These are phyloP conservation scores for Vidua macroura DNA, from an alignment of 2,113 vertebrate species.

Conservation along the genomic window DNA sequence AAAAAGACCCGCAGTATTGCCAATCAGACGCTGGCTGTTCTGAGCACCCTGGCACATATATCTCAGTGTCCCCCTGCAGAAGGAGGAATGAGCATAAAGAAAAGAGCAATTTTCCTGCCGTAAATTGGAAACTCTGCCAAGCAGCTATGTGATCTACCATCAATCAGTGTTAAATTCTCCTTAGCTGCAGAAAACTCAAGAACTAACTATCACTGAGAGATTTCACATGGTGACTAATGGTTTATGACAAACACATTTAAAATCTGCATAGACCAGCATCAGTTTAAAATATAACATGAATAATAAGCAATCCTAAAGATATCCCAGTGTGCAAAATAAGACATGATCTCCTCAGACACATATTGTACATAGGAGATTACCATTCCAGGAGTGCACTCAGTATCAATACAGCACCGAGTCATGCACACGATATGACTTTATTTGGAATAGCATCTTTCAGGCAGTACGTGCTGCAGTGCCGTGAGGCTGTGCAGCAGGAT, in stretches of 20 bases:
- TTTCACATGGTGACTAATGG: constrained; percentile 88
- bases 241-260: constrained; percentile 87
- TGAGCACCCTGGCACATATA: constrained; percentile 67
- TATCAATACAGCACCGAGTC: constrained; percentile 61
- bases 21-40: constrained; percentile 60
- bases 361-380: constrained; percentile 67
- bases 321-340: constrained; percentile 67
- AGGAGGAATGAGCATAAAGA: constrained; percentile 83
- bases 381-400: constrained; percentile 57
- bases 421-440: constrained; percentile 37
- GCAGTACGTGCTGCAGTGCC: background rate
- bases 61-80: constrained; percentile 72
- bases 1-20: constrained; percentile 69
- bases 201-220: constrained; percentile 85
- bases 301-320: constrained; percentile 72
- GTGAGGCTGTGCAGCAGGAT: background rate
- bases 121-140: constrained; percentile 94
- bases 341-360: constrained; percentile 71
- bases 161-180: constrained; percentile 89
- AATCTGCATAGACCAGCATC: constrained; percentile 81
- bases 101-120: constrained; percentile 88
- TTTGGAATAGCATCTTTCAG: constrained; percentile 25
- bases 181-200: constrained; percentile 81
- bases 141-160: constrained; percentile 91
- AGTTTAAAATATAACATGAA: constrained; percentile 72